Percentiles rank a stretch among this genome's conserved stretches.
Evolutionary conservation across 2,113 vertebrate species (phyloP).

Genomic region (Terrapene triunguis): DNA sequence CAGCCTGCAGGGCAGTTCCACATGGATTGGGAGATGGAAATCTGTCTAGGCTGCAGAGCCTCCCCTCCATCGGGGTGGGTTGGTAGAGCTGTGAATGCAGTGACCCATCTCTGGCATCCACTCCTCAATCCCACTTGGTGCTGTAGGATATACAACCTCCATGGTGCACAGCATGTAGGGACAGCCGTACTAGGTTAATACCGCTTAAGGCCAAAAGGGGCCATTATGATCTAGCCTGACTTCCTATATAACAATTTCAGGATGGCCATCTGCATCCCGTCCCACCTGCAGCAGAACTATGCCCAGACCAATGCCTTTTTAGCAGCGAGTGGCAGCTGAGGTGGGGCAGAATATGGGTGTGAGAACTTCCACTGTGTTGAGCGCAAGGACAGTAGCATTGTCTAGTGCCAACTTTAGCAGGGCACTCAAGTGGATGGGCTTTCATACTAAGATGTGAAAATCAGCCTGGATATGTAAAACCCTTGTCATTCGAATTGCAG

Average conservation of each 20-base stretch:
- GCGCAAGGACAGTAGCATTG: background rate
- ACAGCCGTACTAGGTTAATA: background rate
- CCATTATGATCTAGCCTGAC: background rate
- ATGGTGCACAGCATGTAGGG: background rate
- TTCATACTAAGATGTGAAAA: background rate
- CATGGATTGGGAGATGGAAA: background rate
- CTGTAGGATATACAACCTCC: too few relatives aligned
- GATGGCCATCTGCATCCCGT: background rate
- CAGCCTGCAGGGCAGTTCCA: background rate
- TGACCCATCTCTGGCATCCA: background rate
- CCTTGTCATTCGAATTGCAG: background rate
- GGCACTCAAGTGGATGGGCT: too few relatives aligned
- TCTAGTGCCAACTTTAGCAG: background rate
- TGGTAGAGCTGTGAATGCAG: too few relatives aligned
- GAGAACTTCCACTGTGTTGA: background rate
- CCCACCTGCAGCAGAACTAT: background rate
- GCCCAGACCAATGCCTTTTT: background rate
- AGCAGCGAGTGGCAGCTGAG: background rate
- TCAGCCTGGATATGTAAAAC: background rate
- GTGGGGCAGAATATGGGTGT: background rate
- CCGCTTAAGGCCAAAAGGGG: background rate
- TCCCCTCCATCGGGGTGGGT: background rate
- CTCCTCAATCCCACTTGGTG: too few relatives aligned
- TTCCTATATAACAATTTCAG: background rate
- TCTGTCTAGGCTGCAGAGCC: background rate